Base-by-base conservation (phyloP, 2,113 vertebrate genomes). In the Phalacrocorax brasilianus region DNA sequence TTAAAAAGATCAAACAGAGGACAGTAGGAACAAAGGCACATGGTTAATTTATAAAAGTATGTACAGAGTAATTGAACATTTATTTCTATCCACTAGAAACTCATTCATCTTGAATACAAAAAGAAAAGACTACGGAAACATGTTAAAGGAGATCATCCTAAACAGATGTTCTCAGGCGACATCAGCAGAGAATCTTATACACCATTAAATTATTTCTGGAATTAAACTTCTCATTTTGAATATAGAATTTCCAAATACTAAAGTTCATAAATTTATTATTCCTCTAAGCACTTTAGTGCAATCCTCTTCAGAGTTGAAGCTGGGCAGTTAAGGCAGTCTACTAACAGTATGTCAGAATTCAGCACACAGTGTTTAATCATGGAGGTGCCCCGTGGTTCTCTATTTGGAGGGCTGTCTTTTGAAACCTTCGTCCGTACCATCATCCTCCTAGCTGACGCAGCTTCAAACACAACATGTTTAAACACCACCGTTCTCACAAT, bases 21-120 rank as follows among this genome's bases (percentile, higher is more conserved):
- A 81, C 61, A 53, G 63, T 52, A 94, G 61, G 89, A 93, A 89
- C 84, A 96, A 96, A 97, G 95, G 93, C 91, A 96, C 94, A 22
- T 94, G 80, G 65, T 87, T 91, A 81, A 84, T 94, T 91, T 95
- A 94, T 89, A 97, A 87, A 96, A 96, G 30, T 91, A 92, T 94
- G 94, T 94, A 95, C 86, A 95, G 52, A 28, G 52, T 96, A 52
- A 55, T 81, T 18, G 5, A 76, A 85, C 49, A 79, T 45, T 95
- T 91, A 80, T 38, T 93, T 86, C n/a, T 76, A 17, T 52, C 42
- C 55, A 35, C 23, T 84, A 84, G 40, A 95, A 94, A 94, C 45
- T 75, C 7, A 52, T 61, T 89, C 21, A 55, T 45, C 56, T 82
- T 72, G 49, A 91, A 75, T 76, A 33, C 9, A 77, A 44, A 77